phyloP scores from a whole-genome alignment of 2,113 vertebrate genomes.

The Amphiprion percula region DNA sequence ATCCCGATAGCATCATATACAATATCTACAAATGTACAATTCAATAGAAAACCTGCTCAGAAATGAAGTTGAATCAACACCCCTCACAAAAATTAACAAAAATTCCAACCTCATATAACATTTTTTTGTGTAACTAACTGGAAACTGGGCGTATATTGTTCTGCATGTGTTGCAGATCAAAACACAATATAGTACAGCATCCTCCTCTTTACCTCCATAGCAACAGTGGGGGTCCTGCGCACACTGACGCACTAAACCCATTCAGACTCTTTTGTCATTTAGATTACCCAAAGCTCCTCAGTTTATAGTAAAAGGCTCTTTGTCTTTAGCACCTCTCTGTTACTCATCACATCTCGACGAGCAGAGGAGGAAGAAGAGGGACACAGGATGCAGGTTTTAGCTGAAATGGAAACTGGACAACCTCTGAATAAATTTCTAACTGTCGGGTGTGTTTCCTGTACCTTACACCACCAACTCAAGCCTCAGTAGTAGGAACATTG shows the following conservation, averaged over 20 bases:
- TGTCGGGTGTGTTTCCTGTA: slow-evolving; percentile 10
- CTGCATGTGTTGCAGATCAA: slow-evolving; percentile 60
- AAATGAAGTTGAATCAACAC: background rate
- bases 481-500: background rate
- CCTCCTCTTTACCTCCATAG: slow-evolving; percentile 77
- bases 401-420: background rate
- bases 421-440: slow-evolving; percentile 16
- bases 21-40: too few relatives aligned
- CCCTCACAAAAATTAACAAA: background rate
- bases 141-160: slow-evolving; percentile 13
- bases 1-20: too few relatives aligned
- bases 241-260: slow-evolving; percentile 69
- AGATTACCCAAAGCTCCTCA: slow-evolving; percentile 76
- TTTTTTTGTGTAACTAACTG: background rate
- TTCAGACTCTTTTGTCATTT: slow-evolving; percentile 83
- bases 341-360: slow-evolving; percentile 52
- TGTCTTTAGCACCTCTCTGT: slow-evolving; percentile 65
- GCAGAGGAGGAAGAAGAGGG: slow-evolving; percentile 4
- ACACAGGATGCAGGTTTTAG: background rate
- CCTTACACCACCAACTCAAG: background rate
- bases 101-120: background rate
- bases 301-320: slow-evolving; percentile 59
- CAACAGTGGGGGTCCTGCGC: slow-evolving; percentile 73
- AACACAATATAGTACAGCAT: slow-evolving; percentile 53
- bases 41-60: background rate